Conservation (phyloP, 2,797 vertebrate species). For the Trematomus bernacchii region DNA sequence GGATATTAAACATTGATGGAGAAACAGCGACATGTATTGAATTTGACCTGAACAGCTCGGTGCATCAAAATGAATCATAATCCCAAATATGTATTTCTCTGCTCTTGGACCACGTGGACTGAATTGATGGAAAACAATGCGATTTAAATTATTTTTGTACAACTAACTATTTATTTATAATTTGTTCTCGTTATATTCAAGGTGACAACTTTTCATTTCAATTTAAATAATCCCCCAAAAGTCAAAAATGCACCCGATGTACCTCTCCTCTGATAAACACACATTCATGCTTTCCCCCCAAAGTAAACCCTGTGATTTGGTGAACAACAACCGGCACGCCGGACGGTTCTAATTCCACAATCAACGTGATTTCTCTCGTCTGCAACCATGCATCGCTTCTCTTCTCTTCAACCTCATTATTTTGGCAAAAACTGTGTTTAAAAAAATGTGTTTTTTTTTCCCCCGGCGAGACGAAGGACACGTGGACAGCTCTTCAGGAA, state of each 20-base stretch:
- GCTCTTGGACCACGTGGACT: no score
- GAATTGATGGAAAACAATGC: no score
- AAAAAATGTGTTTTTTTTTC: background rate
- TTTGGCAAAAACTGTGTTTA: slow-evolving; percentile 9
- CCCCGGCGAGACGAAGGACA: background rate
- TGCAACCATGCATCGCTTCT: background rate
- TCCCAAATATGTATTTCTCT: no score
- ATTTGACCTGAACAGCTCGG: slow-evolving; percentile 13
- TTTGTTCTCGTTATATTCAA: no score
- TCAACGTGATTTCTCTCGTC: background rate
- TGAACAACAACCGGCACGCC: no score
- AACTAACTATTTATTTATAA: no score
- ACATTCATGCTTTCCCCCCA: background rate
- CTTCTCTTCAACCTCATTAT: background rate
- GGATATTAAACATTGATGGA: slow-evolving; percentile 9
- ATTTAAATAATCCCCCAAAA: background rate
- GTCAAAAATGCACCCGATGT: background rate
- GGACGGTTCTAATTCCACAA: no score
- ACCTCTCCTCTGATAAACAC: background rate
- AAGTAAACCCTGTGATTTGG: background rate
- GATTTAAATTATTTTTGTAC: no score
- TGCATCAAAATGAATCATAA: slow-evolving; percentile 12
- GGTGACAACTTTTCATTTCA: no score
- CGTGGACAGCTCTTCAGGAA: slow-evolving; percentile 26
- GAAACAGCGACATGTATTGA: slow-evolving; percentile 18